Evolutionary conservation across 1,140 invertebrate genomes (phyloP), one percentile per base, ranked within the genome.

Genomic region (Drosophila persimilis): DNA sequence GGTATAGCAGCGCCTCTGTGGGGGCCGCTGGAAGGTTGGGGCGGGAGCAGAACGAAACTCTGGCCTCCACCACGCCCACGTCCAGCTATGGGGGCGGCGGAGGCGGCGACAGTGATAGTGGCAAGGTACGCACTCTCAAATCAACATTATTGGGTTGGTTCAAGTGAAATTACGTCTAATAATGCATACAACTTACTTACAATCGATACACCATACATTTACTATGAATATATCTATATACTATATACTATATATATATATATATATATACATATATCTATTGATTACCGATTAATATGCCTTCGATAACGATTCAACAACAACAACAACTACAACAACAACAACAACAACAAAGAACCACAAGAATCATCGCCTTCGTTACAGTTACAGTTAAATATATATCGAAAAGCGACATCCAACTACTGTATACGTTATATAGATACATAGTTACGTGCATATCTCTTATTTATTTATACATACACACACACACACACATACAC

Each of bases 101-200:
- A 80, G 90, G 74, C 81, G 90, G 70, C 80, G 90, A 91, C 70
- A 89, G 74, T 84, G 90, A 92, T 88, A 93, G 91, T 90, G 92
- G 93, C 91, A 95, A 95, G 94, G 94, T 95, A 95, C 94, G 94
- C 92, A 92, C 94, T 86, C 91, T 92, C 80, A 94, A 93, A 92
- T 93, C 93, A 90, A 93, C 92, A 91, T 94, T 95, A 92, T 94
- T 94, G 94, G 94, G 91, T 92, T 94, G 94, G 94, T 95, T 93
- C 93, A 93, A 92, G 92, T 93, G 79, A 89, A 89, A 76, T 11
- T 13, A 39, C 35, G 35, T 79, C 81, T 76, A 52, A 74, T 86
- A 66, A 73, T 60, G 29, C 57, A 47, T n/a, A 48, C 39, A 53
- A 9, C 75, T 80, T 80, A 81, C 35, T 60, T 77, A 85, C 60